Evolutionary conservation across 2,888 invertebrate species (phyloP), one percentile per base, ranked within the genome.

Genomic region (Lamproptera curius): DNA sequence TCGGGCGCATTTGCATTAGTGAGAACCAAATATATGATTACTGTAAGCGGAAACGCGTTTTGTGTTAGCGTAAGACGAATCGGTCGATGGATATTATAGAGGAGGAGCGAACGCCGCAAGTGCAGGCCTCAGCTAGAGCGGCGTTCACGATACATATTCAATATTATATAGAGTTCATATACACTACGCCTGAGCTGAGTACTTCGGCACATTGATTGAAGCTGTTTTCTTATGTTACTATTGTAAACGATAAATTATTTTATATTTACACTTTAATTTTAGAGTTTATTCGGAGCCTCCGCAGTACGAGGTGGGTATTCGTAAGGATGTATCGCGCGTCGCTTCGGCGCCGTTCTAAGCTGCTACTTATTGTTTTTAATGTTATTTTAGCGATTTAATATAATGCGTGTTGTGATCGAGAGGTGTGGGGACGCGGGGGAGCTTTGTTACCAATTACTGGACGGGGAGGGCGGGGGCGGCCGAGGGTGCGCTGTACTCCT

Each of bases 11-110:
- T 67, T 70, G 65, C 51, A 65, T 70, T 72, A 75, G 74, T 76
- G 79, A 77, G 76, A 78, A 81, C 82, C 82, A 81, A 81, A 81
- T 80, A 78, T 76, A 70, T 68, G 35, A 28, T 69, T 63, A 55
- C 55, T 62, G 56, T 63, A 63, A 63, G 61, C 34, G 46, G 53
- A 48, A 46, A 42, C 38, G 49, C 57, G 58, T 49, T 52, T 51
- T 56, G 57, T 53, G 53, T 57, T 61, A 63, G 62, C 40, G 42
- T 57, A 50, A 46, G 49, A 26, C 34, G 42, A 37, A 37, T 31
- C 16, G n/a, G 34, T 43, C 42, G 42, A 31, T 56, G 60, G 59
- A 59, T 59, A 46, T 54, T 50, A 39, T 17, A 20, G 39, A 34
- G 46, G n/a, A n/a, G n/a, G n/a, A n/a, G 6, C 6, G 20, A 5